Evolutionary conservation across 2,888 invertebrate species (phyloP), one percentile per base, ranked within the genome.

Genomic region (Cremastinae sp.): DNA sequence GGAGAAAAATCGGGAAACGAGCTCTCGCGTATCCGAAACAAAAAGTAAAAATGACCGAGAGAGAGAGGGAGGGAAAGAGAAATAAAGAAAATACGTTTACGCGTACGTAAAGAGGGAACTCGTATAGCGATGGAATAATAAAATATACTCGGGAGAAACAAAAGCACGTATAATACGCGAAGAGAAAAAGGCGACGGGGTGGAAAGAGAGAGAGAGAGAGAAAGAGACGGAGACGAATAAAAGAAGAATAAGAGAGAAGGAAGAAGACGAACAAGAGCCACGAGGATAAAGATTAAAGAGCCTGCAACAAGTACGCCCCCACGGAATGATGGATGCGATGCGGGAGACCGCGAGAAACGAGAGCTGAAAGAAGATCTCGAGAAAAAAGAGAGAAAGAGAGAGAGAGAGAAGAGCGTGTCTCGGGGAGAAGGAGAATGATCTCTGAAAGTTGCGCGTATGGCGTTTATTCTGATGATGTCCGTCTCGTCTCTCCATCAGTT

Each of bases 291-390:
- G 88, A 89, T 89, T 88, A 89, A 88, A 88, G 88, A 88, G 81
- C 84, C 82, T 79, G 84, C 86, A 85, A 85, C 72, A 73, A 76
- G 85, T 88, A 89, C 89, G 88, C 89, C 88, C 86, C 88, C 84
- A 85, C 83, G 84, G 86, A 86, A 88, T 89, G 89, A 89, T 89
- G 88, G 89, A 89, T 89, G 89, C 87, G 88, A 88, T 87, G 83
- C 81, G 82, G 81, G 78, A 80, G 78, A 79, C 73, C 78, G 78
- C 79, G 78, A 70, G 74, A 74, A 74, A 73, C 51, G 77, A 73
- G 71, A 72, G 64, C 62, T 51, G 64, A 74, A 69, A 70, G 65
- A 68, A 72, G 62, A 56, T 20, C 49, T 41, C 16, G 18, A 59
- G 56, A 7, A 43, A 47, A 38, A 22, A 53, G 47, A 53, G 54